phyloP scores from a whole-genome alignment of 2,797 vertebrate genomes.

The Pyrocephalus nanus region DNA sequence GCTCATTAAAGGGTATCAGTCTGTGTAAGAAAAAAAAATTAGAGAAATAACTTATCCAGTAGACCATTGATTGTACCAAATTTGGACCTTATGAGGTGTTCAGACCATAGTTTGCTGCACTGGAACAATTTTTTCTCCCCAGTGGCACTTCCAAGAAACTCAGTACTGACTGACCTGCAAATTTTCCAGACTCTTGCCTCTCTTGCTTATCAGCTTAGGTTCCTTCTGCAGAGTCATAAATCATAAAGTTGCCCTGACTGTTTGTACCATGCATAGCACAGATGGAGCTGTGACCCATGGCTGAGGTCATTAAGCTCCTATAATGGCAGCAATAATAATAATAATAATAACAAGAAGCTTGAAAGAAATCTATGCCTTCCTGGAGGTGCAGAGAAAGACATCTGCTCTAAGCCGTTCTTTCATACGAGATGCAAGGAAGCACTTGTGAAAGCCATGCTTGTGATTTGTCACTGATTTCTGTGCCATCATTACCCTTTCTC shows the following conservation, averaged over 20 bases:
- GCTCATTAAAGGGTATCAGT: not conserved
- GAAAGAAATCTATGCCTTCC: constrained; percentile 1
- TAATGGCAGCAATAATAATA: not conserved
- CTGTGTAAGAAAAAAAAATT: not conserved
- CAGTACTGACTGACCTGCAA: not conserved
- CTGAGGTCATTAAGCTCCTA: not conserved
- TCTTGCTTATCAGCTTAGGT: not conserved
- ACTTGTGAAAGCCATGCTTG: not conserved
- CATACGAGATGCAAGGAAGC: not conserved
- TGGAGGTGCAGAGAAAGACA: not conserved
- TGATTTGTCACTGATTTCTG: constrained; percentile 4
- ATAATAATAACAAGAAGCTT: not conserved
- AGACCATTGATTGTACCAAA: not conserved
- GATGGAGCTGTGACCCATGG: not conserved
- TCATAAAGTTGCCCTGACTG: not conserved
- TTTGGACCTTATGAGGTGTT: not conserved
- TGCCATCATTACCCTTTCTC: not conserved
- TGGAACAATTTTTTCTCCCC: not conserved
- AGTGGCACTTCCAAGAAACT: not conserved
- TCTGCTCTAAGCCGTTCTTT: not conserved
- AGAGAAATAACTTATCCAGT: not conserved
- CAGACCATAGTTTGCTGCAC: not conserved
- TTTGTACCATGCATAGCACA: not conserved
- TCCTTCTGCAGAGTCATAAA: not conserved
- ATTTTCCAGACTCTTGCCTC: not conserved